These are phyloP conservation scores for Anolis sagrei DNA, from an alignment of 2,113 vertebrate species.

Conservation along the genomic window DNA sequence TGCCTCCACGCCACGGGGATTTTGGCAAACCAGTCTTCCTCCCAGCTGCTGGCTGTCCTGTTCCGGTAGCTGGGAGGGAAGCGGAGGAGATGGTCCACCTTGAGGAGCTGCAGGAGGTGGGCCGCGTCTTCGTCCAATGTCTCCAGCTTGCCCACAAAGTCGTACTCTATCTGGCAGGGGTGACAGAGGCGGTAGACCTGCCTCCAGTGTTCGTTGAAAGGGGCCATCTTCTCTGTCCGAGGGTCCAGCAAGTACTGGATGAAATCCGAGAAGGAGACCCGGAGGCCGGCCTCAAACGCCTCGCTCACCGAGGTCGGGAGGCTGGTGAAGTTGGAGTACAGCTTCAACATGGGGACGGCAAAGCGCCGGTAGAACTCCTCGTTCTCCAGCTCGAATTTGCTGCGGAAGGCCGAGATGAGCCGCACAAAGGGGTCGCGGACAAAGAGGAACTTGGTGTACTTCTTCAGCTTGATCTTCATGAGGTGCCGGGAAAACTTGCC, in stretches of 20 bases:
- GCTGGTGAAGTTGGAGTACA: conserved; percentile 86
- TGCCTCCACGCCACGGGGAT: conserved; percentile 86
- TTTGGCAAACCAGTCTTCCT: conserved; percentile 89
- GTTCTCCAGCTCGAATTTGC: conserved; percentile 93
- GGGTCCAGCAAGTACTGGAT: conserved; percentile 95
- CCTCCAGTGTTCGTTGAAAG: conserved; percentile 98
- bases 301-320: conserved; percentile 85
- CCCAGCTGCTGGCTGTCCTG: conserved; percentile 91
- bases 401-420: conserved; percentile 96
- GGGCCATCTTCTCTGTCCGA: conserved; percentile 87
- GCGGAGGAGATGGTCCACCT: conserved; percentile 88
- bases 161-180: conserved; percentile 97
- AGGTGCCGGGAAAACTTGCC: conserved; percentile 93
- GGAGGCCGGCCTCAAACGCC: conserved; percentile 86
- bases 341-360: conserved; percentile 87
- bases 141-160: conserved; percentile 97
- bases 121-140: conserved; percentile 90
- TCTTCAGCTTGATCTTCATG: conserved; percentile 96
- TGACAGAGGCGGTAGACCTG: conserved; percentile 95
- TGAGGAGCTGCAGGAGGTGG: conserved; percentile 88
- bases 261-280: conserved; percentile 90
- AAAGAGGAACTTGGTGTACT: conserved; percentile 98
- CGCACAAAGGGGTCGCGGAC: conserved; percentile 95
- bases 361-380: conserved; percentile 93
- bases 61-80: conserved; percentile 91